Conservation (phyloP, 2,113 vertebrate genomes). For the Gnathonemus echidnorhynchus region DNA sequence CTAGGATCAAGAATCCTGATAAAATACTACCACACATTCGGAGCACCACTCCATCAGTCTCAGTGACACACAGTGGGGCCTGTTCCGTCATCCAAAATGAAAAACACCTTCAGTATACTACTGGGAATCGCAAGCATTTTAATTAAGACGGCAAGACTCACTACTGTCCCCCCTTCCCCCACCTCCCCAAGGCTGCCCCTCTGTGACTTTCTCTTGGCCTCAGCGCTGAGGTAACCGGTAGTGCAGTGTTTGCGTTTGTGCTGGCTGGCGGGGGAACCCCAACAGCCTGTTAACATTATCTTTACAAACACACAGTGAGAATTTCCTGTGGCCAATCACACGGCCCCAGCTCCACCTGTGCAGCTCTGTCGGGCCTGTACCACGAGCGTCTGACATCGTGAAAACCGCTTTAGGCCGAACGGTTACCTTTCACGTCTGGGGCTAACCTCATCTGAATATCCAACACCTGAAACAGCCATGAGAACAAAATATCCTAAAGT, state of each 20-base stretch:
- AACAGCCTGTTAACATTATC: slow-evolving; percentile 29
- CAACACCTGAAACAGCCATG: not conserved
- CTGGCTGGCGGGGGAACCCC: slow-evolving; percentile 11
- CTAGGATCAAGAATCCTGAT: not conserved
- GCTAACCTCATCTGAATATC: not conserved
- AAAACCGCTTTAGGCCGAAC: not conserved
- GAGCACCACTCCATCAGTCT: not conserved
- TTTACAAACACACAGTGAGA: not conserved
- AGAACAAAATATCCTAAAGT: not conserved
- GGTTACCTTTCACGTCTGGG: not conserved
- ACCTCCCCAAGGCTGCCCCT: not conserved
- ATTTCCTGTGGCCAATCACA: slow-evolving; percentile 6
- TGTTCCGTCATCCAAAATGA: not conserved
- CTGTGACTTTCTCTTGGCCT: not conserved
- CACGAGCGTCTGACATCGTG: not conserved
- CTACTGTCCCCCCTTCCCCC: not conserved
- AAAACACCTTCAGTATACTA: not conserved
- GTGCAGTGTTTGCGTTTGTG: slow-evolving; percentile 12
- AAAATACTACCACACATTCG: not conserved
- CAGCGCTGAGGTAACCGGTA: not conserved
- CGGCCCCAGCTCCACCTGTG: not conserved
- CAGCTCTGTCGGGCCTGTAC: not conserved
- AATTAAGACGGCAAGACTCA: not conserved
- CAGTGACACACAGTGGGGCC: not conserved
- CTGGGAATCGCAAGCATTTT: not conserved